phyloP scores from a whole-genome alignment of 1,140 invertebrate species.

The Pseudachorutes palmiensis region DNA sequence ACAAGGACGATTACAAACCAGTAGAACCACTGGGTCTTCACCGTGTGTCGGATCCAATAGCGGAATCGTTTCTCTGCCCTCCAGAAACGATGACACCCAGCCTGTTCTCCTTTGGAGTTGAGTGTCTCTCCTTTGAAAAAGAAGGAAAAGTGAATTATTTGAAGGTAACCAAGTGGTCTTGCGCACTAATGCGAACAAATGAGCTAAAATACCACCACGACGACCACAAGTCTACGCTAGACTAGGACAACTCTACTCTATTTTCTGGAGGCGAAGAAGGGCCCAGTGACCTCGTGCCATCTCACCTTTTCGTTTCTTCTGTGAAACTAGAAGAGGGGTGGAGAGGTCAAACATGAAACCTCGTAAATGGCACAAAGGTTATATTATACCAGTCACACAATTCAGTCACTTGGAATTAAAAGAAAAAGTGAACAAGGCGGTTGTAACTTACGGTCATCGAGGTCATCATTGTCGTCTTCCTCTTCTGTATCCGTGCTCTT shows the following conservation, averaged over 20 bases:
- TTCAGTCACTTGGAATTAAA: too few relatives aligned
- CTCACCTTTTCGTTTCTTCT: conserved; percentile 39
- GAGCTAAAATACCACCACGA: too few relatives aligned
- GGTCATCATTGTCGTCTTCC: conserved; percentile 84
- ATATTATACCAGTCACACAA: background rate
- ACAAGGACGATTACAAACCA: conserved; percentile 99
- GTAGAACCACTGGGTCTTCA: conserved; percentile 98
- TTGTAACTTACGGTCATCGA: conserved; percentile 61
- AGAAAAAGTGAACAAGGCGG: too few relatives aligned
- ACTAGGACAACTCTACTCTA: too few relatives aligned
- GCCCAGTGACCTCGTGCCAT: too few relatives aligned
- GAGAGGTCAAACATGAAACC: background rate
- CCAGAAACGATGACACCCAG: conserved; percentile 86
- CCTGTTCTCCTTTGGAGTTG: conserved; percentile 82
- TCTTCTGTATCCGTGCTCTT: conserved; percentile 96
- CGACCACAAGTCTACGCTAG: too few relatives aligned
- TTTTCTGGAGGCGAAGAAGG: too few relatives aligned
- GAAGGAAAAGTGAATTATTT: too few relatives aligned
- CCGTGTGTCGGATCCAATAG: conserved; percentile 85
- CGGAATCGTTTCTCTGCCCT: conserved; percentile 78
- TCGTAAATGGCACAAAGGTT: background rate
- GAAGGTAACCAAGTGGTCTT: too few relatives aligned
- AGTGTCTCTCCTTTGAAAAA: conserved; percentile 58
- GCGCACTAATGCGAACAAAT: too few relatives aligned
- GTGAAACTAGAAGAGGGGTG: conserved; percentile 32